Evolutionary conservation across 2,797 vertebrate species (phyloP).

Genomic region (Falco novaeseelandiae): DNA sequence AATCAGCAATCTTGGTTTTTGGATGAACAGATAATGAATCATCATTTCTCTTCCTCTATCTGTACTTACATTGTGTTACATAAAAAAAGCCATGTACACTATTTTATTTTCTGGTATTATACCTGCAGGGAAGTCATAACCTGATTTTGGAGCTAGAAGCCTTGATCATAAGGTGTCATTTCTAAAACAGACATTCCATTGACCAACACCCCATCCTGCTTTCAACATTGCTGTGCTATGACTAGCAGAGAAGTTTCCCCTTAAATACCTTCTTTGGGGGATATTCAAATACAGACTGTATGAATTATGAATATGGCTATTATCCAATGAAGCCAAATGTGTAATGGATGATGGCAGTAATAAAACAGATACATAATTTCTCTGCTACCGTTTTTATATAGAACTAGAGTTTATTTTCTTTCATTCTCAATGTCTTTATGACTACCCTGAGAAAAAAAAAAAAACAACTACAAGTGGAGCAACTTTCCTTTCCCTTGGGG

Average conservation of each 20-base stretch:
- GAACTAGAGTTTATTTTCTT: not conserved
- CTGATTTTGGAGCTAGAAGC: conserved; percentile 16
- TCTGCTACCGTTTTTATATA: not conserved
- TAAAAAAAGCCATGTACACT: not conserved
- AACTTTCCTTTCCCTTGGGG: not conserved
- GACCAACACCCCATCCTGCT: conserved; percentile 37
- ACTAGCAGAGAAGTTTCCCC: conserved; percentile 32
- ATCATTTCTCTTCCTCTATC: conserved; percentile 13
- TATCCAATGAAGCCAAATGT: not conserved
- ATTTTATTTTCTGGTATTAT: conserved; percentile 29
- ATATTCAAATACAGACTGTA: not conserved
- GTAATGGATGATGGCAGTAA: not conserved
- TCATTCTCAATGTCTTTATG: not conserved
- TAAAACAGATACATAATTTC: not conserved
- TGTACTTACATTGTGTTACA: not conserved
- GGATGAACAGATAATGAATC: conserved; percentile 60
- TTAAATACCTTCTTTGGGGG: not conserved
- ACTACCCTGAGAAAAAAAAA: not conserved
- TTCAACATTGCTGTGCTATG: not conserved
- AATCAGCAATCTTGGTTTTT: conserved; percentile 32
- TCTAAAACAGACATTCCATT: conserved; percentile 25
- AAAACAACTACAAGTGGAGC: not conserved
- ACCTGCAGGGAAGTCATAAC: conserved; percentile 30
- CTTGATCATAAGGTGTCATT: not conserved
- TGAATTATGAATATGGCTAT: not conserved